Base-by-base conservation (phyloP, 2,797 vertebrate genomes). In the Botia kubotai region DNA sequence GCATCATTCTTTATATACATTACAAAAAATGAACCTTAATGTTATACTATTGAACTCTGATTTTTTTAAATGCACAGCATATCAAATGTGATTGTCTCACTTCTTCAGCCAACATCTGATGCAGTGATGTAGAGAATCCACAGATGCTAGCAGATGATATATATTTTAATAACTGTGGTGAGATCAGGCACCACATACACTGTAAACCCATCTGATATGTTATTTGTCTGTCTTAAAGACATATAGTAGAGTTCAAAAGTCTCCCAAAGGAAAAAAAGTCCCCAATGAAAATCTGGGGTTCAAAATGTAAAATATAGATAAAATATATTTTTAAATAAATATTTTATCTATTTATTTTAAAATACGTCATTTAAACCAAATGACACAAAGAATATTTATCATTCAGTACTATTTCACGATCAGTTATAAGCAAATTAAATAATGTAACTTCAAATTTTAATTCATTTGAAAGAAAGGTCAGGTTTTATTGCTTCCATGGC, bases 61-160 rank as follows among this genome's bases (percentile, higher is more conserved):
- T 48, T 5, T 23, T 72, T 19, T 63, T 39, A 63, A 72, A 53
- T 26, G 19, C 68, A 26, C 17, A 63, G 43, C 46, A 63, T 63
- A 6, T 19, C n/a, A 21, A 21, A 60, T 62, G 23, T 62, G 23
- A 16, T 12, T 33, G 70, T 60, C 19, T 33, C 66, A 71, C 43
- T 71, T 2, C 26, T 62, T 52, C 23, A 52, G 10, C n/a, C 43
- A 23, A 5, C n/a, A 53, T 71, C 14, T 14, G 46, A 60, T 70
- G n/a, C 13, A 1, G 43, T 62, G n/a, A 60, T 78, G 13, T 71
- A 71, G 50, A 36, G 57, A 63, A 36, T 71, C 26, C 65, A 69
- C 65, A 68, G 75, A 69, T 77, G 39, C 66, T 60, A 23, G 46
- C 46, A 79, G 68, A 63, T 63, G 58, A 62, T 29, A 33, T 43